Conservation (phyloP, 2,797 vertebrate species). For the Pachyuromys duprasi region DNA sequence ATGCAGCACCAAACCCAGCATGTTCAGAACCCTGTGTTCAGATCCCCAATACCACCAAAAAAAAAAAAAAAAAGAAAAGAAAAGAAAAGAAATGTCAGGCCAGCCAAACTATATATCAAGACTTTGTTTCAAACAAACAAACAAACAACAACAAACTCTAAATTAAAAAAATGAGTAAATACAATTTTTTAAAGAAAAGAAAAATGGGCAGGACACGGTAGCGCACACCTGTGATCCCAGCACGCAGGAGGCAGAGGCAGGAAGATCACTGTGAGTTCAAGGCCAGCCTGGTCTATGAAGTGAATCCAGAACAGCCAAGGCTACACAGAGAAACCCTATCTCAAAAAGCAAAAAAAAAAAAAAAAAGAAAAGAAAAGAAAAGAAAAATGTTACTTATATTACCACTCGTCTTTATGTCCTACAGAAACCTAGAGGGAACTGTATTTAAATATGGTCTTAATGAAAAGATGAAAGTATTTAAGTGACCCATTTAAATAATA, state of each 20-base stretch:
- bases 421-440: neutral
- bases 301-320: too few relatives aligned
- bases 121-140: neutral
- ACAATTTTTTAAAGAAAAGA: neutral
- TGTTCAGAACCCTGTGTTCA: neutral
- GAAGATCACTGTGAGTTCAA: too few relatives aligned
- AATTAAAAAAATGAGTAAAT: neutral
- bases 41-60: neutral
- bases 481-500: slow-evolving; percentile 36
- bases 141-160: neutral
- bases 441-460: slow-evolving; percentile 15
- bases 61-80: too few relatives aligned
- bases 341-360: too few relatives aligned
- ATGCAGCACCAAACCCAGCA: neutral
- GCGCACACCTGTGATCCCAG: too few relatives aligned
- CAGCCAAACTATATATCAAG: neutral
- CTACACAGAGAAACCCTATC: too few relatives aligned
- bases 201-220: neutral
- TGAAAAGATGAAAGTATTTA: slow-evolving; percentile 14
- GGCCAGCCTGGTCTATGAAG: too few relatives aligned
- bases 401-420: neutral
- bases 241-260: too few relatives aligned
- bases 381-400: neutral
- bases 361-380: too few relatives aligned
- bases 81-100: neutral